Conservation (phyloP, 2,888 invertebrate genomes). For the Coelinius sp. region DNA sequence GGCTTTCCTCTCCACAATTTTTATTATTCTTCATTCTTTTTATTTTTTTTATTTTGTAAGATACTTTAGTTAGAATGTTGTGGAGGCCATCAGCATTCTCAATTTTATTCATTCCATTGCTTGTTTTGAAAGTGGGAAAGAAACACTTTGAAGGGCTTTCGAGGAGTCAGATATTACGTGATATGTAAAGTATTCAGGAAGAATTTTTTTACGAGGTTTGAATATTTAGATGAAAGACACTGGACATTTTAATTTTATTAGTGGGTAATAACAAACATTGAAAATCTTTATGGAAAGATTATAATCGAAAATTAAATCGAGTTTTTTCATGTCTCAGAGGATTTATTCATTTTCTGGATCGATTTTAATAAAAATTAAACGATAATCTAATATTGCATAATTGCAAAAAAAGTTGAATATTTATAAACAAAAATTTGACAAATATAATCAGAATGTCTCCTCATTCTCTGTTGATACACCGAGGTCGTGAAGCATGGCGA, state of each 20-base stretch:
- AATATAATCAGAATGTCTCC: not conserved
- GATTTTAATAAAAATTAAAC: too few relatives aligned
- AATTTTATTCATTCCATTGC: not conserved
- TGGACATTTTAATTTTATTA: not conserved
- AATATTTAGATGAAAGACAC: not conserved
- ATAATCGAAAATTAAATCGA: not conserved
- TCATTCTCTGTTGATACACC: constrained; percentile 25
- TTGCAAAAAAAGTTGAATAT: not conserved
- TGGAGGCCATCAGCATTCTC: not conserved
- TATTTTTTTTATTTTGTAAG: not conserved
- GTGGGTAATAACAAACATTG: not conserved
- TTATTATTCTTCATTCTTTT: not conserved
- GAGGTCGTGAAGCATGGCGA: constrained; percentile 32
- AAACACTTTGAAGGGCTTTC: not conserved
- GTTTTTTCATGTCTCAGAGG: too few relatives aligned
- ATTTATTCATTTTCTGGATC: too few relatives aligned
- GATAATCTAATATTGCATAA: too few relatives aligned
- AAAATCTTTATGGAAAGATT: too few relatives aligned
- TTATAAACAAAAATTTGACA: constrained; percentile 7
- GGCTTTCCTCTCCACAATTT: not conserved
- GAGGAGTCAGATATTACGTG: not conserved
- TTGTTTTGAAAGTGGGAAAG: not conserved
- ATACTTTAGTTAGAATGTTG: not conserved
- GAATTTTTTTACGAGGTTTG: constrained; percentile 7
- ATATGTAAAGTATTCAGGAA: constrained; percentile 19